Evolutionary conservation across 2,888 invertebrate species (phyloP).

Genomic region (Mantis religiosa): DNA sequence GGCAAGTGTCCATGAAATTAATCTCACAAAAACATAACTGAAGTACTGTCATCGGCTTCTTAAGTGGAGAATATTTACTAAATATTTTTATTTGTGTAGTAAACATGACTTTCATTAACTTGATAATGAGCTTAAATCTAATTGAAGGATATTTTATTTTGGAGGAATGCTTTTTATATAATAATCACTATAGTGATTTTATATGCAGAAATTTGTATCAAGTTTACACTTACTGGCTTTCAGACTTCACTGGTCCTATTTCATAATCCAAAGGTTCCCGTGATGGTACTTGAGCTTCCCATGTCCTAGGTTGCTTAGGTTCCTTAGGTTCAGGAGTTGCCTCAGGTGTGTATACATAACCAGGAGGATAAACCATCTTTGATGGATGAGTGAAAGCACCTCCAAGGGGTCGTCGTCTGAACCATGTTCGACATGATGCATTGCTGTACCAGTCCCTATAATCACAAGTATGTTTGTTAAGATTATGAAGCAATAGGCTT

Average conservation of each 20-base stretch:
- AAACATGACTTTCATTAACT: too few species aligned
- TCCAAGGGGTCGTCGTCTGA: constrained; percentile 74
- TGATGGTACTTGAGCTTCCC: constrained; percentile 69
- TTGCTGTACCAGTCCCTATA: constrained; percentile 83
- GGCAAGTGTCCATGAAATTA: too few species aligned
- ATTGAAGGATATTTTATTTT: too few species aligned
- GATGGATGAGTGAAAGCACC: constrained; percentile 89
- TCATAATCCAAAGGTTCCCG: constrained; percentile 82
- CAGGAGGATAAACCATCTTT: constrained; percentile 90
- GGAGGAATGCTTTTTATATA: too few species aligned
- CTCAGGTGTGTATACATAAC: constrained; percentile 75
- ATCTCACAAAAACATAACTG: too few species aligned
- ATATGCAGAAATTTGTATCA: neutral
- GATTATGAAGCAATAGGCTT: too few species aligned
- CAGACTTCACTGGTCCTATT: constrained; percentile 72
- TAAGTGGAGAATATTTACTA: too few species aligned
- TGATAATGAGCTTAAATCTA: too few species aligned
- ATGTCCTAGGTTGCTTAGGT: constrained; percentile 53
- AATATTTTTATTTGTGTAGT: too few species aligned
- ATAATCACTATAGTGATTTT: too few species aligned
- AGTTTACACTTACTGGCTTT: constrained; percentile 71
- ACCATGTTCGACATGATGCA: constrained; percentile 83
- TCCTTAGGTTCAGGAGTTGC: constrained; percentile 51
- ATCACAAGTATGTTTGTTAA: constrained; percentile 18
- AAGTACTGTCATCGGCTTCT: too few species aligned